Conservation (phyloP, 2,888 invertebrate species). For the Pelosia muscerda region DNA sequence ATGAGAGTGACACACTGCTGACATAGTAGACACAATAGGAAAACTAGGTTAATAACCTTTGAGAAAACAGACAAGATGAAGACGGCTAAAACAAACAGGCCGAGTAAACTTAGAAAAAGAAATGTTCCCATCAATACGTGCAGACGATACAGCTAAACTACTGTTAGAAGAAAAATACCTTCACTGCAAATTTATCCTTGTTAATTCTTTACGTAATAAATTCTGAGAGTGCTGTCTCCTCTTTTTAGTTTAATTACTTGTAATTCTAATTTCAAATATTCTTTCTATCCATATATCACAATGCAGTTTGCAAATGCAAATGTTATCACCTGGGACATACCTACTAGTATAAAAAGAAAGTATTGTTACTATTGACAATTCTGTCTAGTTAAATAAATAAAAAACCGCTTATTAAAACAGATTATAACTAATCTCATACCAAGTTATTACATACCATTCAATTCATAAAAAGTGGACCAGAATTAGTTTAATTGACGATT, state of each 20-base stretch:
- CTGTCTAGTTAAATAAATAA: no score
- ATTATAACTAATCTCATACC: background rate
- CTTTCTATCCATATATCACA: background rate
- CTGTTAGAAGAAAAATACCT: slow-evolving; percentile 37
- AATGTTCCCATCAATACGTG: slow-evolving; percentile 51
- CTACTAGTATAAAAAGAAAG: background rate
- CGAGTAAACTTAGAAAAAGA: slow-evolving; percentile 64
- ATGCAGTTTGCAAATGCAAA: background rate
- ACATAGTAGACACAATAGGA: slow-evolving; percentile 47
- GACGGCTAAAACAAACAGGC: slow-evolving; percentile 66
- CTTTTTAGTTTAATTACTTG: background rate
- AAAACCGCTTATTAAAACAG: no score
- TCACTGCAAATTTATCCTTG: slow-evolving; percentile 27
- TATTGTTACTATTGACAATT: no score
- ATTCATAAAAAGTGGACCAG: background rate
- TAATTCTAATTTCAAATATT: background rate
- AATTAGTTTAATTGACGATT: slow-evolving; percentile 1
- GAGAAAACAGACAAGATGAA: slow-evolving; percentile 62
- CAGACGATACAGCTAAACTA: slow-evolving; percentile 28
- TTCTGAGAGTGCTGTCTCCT: background rate
- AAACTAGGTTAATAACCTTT: slow-evolving; percentile 81
- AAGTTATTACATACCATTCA: slow-evolving; percentile 1
- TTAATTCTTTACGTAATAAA: background rate
- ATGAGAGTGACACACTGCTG: slow-evolving; percentile 33
- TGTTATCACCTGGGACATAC: background rate